Evolutionary conservation across 2,113 vertebrate species (phyloP).

Genomic region (Lutjanus erythropterus): DNA sequence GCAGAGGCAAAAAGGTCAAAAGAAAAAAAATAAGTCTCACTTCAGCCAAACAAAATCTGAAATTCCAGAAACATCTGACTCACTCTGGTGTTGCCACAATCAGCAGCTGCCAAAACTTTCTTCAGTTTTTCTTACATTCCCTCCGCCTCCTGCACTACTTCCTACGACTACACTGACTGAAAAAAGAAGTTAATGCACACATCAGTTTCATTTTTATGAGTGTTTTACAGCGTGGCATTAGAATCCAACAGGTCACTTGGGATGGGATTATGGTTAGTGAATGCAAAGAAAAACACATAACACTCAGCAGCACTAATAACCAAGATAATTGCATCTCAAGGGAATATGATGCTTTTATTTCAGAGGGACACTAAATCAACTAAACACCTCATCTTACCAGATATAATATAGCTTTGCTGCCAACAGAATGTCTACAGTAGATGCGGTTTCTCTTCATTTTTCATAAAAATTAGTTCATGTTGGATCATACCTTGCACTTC

Average conservation of each 20-base stretch:
- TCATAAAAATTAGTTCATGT: no score
- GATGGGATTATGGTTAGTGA: constrained; percentile 11
- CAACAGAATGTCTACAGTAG: not conserved
- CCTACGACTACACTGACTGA: not conserved
- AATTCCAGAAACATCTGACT: no score
- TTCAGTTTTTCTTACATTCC: not conserved
- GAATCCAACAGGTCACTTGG: constrained; percentile 16
- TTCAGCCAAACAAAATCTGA: no score
- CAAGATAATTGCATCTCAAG: constrained; percentile 4
- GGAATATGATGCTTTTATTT: constrained; percentile 12
- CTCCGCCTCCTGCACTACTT: not conserved
- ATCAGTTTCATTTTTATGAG: not conserved
- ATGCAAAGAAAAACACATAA: constrained; percentile 23
- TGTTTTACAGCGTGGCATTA: constrained; percentile 15
- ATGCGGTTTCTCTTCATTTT: no score
- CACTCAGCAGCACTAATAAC: constrained; percentile 3
- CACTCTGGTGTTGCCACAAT: not conserved
- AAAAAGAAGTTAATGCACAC: not conserved
- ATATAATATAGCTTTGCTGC: not conserved
- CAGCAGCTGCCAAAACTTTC: not conserved
- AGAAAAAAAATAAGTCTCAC: no score
- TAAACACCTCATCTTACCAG: not conserved
- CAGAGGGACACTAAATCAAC: constrained; percentile 12
- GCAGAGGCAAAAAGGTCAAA: not conserved
- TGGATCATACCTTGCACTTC: constrained; percentile 84